Conservation (phyloP, 2,797 vertebrate genomes). For the Alcedo quadribrachys region DNA sequence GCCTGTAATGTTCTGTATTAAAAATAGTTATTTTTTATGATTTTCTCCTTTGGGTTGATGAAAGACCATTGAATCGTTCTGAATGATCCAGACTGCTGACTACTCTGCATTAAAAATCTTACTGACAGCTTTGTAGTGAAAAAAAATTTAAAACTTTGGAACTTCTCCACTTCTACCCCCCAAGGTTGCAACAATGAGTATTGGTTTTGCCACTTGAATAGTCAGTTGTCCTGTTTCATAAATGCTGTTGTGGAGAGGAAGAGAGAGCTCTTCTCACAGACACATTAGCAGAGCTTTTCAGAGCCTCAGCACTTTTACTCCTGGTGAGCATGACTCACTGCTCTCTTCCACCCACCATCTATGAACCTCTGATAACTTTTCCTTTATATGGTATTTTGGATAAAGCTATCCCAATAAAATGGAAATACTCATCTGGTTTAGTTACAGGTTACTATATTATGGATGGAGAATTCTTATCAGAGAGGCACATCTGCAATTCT, state of each 20-base stretch:
- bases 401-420: constrained; percentile 22
- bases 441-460: neutral
- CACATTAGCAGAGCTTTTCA: neutral
- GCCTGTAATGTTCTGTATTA: neutral
- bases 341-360: constrained; percentile 12
- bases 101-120: neutral
- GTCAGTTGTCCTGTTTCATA: neutral
- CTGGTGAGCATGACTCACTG: constrained; percentile 43
- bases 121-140: neutral
- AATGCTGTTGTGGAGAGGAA: neutral
- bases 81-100: neutral
- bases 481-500: neutral
- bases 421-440: neutral
- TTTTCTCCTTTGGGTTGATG: neutral
- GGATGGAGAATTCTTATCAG: neutral
- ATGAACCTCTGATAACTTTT: constrained; percentile 37
- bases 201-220: neutral
- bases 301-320: constrained; percentile 37
- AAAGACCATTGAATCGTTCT: neutral
- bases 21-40: neutral
- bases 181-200: neutral
- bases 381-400: constrained; percentile 52
- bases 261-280: neutral
- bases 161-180: neutral
- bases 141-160: neutral